Conservation (phyloP, 2,797 vertebrate genomes). For the Diplodus puntazzo region DNA sequence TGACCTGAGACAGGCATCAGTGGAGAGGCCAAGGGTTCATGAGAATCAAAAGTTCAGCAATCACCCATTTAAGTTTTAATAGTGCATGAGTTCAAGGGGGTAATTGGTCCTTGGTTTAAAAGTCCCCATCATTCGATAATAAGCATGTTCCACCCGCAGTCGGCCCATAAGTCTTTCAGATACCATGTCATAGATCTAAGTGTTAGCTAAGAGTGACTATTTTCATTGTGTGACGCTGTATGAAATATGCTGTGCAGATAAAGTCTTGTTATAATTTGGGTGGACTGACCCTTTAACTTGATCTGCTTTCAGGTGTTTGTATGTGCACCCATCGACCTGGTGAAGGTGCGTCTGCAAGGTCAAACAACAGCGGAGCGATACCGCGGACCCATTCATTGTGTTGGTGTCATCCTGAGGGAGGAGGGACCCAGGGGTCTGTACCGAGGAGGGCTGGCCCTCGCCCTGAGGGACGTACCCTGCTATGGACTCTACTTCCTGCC, state of each 20-base stretch:
- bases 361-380: slow-evolving; percentile 78
- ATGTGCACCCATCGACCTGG: slow-evolving; percentile 87
- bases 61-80: too few relatives aligned
- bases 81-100: too few relatives aligned
- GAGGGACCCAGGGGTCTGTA: slow-evolving; percentile 86
- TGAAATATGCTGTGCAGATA: too few relatives aligned
- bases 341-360: slow-evolving; percentile 92
- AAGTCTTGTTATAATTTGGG: not conserved
- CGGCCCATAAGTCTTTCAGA: too few relatives aligned
- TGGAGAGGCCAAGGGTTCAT: not conserved
- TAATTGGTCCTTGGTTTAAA: too few relatives aligned
- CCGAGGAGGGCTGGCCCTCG: slow-evolving; percentile 84
- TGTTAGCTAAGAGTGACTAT: too few relatives aligned
- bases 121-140: not conserved
- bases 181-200: too few relatives aligned
- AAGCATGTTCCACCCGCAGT: not conserved
- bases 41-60: too few relatives aligned
- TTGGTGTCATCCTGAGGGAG: slow-evolving; percentile 79
- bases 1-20: not conserved
- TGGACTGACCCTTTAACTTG: not conserved
- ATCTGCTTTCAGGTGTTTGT: slow-evolving; percentile 79
- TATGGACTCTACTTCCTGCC: slow-evolving; percentile 88
- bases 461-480: slow-evolving; percentile 87
- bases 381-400: slow-evolving; percentile 84
- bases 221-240: too few relatives aligned